Base-by-base conservation (phyloP, 2,888 invertebrate species). In the Tetragonula carbonaria region DNA sequence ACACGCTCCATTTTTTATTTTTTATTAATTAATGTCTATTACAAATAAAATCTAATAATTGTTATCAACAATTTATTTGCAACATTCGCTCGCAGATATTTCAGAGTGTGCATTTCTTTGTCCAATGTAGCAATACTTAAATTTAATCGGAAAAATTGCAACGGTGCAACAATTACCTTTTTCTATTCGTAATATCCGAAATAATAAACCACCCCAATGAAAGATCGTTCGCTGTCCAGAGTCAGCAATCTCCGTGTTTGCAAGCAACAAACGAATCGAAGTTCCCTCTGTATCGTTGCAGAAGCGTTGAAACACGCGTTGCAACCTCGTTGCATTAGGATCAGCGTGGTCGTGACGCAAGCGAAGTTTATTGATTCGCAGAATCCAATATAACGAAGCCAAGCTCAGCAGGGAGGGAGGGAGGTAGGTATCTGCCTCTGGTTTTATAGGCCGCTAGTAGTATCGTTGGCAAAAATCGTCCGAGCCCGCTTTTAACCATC, bases 321-420 rank as follows among this genome's bases (percentile, higher is more conserved):
- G 74, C 75, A 77, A 74, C 59, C 75, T 67, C 76, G 86, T 72
- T 81, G 84, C 84, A 77, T 89, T 89, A 87, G 86, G 79, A 89
- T 89, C 82, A 57, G 79, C 71, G 55, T 80, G 38, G 51, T 79
- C 77, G 83, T 90, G 90, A 88, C 90, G 90, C 68, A 85, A 85
- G 88, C 82, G 81, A 67, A 77, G 82, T 87, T 84, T 90, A 90
- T 90, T 90, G 90, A 90, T 90, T 90, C 84, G 80, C 84, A 84
- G 86, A 90, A 90, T 88, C 86, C 86, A 85, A 87, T 87, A 85
- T 76, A 87, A 82, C 83, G 79, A 80, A 81, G 70, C 85, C 77
- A 74, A 88, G 78, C 80, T 68, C 76, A 66, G 80, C 63, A 62
- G 73, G 73, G 72, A 38, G 74, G 45, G 11, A 2, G 8, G 11